Evolutionary conservation across 2,113 vertebrate species (phyloP).

Genomic region (Rana temporaria): DNA sequence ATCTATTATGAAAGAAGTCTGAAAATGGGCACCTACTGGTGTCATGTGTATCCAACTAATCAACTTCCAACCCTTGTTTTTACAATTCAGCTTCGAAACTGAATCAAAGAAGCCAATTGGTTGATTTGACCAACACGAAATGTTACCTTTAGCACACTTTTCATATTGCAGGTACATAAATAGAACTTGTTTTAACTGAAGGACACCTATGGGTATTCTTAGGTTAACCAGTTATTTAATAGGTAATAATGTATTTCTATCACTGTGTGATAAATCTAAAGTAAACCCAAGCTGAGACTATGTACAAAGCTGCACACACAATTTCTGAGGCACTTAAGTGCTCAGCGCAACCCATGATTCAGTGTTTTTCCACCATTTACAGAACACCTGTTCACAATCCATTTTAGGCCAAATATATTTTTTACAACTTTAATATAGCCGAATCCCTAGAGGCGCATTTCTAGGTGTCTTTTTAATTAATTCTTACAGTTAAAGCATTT

Average conservation of each 20-base stretch:
- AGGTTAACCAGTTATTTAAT: constrained; percentile 15
- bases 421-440: constrained; percentile 66
- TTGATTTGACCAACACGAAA: too few relatives aligned
- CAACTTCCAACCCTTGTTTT: too few relatives aligned
- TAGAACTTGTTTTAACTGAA: background rate
- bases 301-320: constrained; percentile 4
- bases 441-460: constrained; percentile 67
- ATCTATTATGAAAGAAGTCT: too few relatives aligned
- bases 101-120: too few relatives aligned
- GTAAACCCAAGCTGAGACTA: background rate
- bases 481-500: constrained; percentile 75
- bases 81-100: too few relatives aligned
- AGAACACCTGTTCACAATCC: constrained; percentile 77
- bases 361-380: constrained; percentile 54
- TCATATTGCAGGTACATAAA: too few relatives aligned
- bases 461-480: constrained; percentile 71
- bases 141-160: too few relatives aligned
- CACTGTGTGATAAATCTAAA: constrained; percentile 37
- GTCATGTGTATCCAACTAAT: too few relatives aligned
- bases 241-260: constrained; percentile 7
- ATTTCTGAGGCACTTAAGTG: constrained; percentile 17
- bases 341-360: constrained; percentile 32
- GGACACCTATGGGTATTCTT: background rate
- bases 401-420: constrained; percentile 65
- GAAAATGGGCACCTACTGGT: too few relatives aligned